Percentiles rank a stretch among this genome's conserved stretches.
Conservation (phyloP, 1,140 invertebrate species). For the Phocides pigmalion region DNA sequence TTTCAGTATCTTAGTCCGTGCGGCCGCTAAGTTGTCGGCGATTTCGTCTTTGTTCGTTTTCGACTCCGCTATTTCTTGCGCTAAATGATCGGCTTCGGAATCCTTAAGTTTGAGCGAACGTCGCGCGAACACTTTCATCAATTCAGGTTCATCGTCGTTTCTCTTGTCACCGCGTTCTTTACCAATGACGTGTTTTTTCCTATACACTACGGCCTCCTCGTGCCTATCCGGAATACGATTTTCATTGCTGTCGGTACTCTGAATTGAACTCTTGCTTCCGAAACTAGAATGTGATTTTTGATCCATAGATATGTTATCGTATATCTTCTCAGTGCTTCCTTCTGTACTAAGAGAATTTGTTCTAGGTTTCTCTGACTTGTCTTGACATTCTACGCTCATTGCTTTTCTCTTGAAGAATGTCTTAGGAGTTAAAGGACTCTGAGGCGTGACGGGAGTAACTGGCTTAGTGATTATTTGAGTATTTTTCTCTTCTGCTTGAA, state of each 20-base stretch:
- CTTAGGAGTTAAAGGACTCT: slow-evolving; percentile 69
- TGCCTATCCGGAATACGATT: slow-evolving; percentile 66
- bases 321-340: slow-evolving; percentile 73
- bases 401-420: slow-evolving; percentile 74
- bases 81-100: slow-evolving; percentile 84
- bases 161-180: slow-evolving; percentile 72
- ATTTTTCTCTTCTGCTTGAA: slow-evolving; percentile 49
- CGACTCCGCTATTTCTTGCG: slow-evolving; percentile 81
- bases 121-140: slow-evolving; percentile 92
- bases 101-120: slow-evolving; percentile 90
- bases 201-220: slow-evolving; percentile 74
- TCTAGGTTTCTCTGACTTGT: slow-evolving; percentile 67
- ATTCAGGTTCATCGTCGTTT: slow-evolving; percentile 89
- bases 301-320: slow-evolving; percentile 78
- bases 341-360: slow-evolving; percentile 74
- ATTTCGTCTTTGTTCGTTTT: slow-evolving; percentile 59
- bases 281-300: slow-evolving; percentile 78
- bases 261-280: slow-evolving; percentile 83
- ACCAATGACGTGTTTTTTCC: slow-evolving; percentile 65
- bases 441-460: slow-evolving; percentile 45
- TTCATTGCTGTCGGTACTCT: slow-evolving; percentile 80
- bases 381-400: slow-evolving; percentile 64
- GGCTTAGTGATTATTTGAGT: slow-evolving; percentile 48
- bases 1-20: slow-evolving; percentile 63
- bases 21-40: slow-evolving; percentile 47